A percentile compares a stretch with the other conserved stretches of the same genome.
Evolutionary conservation across 2,797 vertebrate genomes (phyloP).

Genomic region (Hemitrygon akajei): DNA sequence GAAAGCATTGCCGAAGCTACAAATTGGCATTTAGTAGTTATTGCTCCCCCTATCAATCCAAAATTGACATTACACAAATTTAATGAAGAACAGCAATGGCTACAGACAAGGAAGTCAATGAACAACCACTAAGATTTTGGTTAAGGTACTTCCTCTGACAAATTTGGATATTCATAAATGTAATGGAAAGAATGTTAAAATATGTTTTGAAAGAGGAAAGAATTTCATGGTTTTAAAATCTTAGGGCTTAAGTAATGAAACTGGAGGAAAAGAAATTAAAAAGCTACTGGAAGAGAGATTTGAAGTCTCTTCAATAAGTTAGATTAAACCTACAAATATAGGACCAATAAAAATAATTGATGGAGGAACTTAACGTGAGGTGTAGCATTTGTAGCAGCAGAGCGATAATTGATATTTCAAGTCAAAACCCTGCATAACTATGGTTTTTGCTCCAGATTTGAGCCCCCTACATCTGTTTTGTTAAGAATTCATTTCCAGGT

Average conservation of each 20-base stretch:
- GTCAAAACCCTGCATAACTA: too few relatives aligned
- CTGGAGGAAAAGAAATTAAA: not conserved
- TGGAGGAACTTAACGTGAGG: too few relatives aligned
- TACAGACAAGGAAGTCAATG: not conserved
- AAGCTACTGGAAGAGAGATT: not conserved
- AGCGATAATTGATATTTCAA: too few relatives aligned
- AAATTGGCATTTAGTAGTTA: too few relatives aligned
- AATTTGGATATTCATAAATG: not conserved
- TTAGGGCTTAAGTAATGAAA: not conserved
- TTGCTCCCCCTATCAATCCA: too few relatives aligned
- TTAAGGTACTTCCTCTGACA: not conserved
- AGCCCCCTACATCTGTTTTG: not conserved
- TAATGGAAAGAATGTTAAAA: not conserved
- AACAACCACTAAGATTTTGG: not conserved
- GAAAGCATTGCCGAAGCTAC: too few relatives aligned
- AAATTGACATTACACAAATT: not conserved
- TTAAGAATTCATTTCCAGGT: not conserved
- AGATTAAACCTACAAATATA: too few relatives aligned
- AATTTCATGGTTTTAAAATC: not conserved
- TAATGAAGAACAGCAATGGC: not conserved
- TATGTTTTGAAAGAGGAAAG: not conserved
- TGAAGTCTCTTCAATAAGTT: too few relatives aligned
- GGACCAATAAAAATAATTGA: too few relatives aligned
- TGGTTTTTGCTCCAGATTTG: too few relatives aligned
- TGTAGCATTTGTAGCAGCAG: too few relatives aligned